Evolutionary conservation across 1,140 invertebrate species (phyloP).

Genomic region (Stegodyphus mimosarum): DNA sequence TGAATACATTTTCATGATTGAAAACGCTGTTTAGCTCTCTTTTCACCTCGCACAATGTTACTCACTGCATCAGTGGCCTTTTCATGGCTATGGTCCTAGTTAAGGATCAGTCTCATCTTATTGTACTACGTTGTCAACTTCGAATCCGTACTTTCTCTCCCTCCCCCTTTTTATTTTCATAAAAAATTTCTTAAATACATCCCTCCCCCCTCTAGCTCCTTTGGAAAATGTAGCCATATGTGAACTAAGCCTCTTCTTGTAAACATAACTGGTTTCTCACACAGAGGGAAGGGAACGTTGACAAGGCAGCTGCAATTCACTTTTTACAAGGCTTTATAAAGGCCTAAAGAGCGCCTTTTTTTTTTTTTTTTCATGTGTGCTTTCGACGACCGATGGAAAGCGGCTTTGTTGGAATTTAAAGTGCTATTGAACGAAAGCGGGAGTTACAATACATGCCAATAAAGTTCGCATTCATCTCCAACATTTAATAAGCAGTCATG

Average conservation of each 20-base stretch:
- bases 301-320: conserved; percentile 34
- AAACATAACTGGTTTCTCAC: conserved; percentile 45
- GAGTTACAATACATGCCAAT: no score
- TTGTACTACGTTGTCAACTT: conserved; percentile 36
- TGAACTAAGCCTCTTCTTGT: conserved; percentile 27
- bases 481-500: no score
- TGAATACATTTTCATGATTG: neutral
- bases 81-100: conserved; percentile 19
- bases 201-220: neutral
- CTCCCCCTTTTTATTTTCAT: conserved; percentile 1
- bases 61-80: conserved; percentile 28
- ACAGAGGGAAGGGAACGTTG: neutral
- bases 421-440: no score
- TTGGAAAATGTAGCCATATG: conserved; percentile 12
- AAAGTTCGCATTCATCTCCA: no score
- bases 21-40: neutral
- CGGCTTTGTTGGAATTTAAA: neutral
- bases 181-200: neutral
- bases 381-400: neutral
- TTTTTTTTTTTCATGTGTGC: no score
- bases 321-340: conserved; percentile 7
- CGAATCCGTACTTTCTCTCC: conserved; percentile 19
- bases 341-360: neutral
- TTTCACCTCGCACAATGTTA: neutral
- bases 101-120: conserved; percentile 32